Evolutionary conservation across 2,888 invertebrate genomes (phyloP).

Genomic region (Eilema griseolum): DNA sequence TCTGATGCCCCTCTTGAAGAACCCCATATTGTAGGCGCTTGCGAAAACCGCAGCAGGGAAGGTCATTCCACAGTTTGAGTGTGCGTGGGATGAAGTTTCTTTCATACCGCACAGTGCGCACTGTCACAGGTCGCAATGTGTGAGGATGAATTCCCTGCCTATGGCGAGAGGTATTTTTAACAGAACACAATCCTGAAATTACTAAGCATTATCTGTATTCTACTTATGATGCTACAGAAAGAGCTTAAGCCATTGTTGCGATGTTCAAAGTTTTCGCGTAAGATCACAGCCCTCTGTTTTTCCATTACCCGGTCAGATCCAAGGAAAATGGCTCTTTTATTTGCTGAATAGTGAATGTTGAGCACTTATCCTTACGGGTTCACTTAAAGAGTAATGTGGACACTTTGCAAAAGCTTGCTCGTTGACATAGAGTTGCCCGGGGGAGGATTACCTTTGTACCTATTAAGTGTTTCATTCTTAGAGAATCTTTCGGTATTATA

Average conservation of each 20-base stretch:
- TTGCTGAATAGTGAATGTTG: constrained; percentile 82
- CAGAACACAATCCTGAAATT: neutral
- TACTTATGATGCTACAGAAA: neutral
- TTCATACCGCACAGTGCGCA: no score
- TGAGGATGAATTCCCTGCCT: no score
- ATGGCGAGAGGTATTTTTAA: no score
- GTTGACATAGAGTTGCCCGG: constrained; percentile 37
- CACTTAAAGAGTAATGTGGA: constrained; percentile 81
- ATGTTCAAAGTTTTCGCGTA: constrained; percentile 51
- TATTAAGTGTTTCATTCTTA: constrained; percentile 28
- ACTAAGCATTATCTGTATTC: neutral
- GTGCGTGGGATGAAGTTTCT: no score
- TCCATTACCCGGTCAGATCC: constrained; percentile 81
- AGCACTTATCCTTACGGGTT: constrained; percentile 75
- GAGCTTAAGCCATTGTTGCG: neutral
- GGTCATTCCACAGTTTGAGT: no score
- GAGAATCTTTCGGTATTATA: constrained; percentile 13
- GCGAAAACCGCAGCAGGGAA: no score
- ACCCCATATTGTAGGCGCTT: no score
- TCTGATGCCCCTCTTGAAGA: no score
- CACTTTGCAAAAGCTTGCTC: constrained; percentile 71
- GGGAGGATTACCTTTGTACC: constrained; percentile 29
- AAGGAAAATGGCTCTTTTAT: constrained; percentile 79
- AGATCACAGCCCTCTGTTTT: constrained; percentile 71
- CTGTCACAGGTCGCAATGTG: no score